Evolutionary conservation across 2,113 vertebrate species (phyloP).

Genomic region (Puffinus mauretanicus): DNA sequence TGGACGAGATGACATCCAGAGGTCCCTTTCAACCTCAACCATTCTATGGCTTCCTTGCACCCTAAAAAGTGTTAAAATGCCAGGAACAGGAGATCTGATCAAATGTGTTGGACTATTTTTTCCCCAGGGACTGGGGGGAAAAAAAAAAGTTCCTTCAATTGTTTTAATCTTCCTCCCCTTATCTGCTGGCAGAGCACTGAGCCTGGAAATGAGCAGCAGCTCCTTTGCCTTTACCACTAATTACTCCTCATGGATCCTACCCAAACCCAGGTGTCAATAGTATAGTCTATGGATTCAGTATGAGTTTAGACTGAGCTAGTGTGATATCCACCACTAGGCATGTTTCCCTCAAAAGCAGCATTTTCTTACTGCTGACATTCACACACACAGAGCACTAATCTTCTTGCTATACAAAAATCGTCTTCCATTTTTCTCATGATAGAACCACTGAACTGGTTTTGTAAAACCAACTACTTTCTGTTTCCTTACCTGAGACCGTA

Average conservation of each 20-base stretch:
- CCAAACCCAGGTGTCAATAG: neutral
- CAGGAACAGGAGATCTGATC: neutral
- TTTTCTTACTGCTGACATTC: neutral
- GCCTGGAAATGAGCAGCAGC: neutral
- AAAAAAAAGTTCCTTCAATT: neutral
- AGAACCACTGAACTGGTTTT: neutral
- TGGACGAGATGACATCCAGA: neutral
- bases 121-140: neutral
- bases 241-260: neutral
- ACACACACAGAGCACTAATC: neutral
- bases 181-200: neutral
- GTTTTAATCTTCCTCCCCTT: neutral
- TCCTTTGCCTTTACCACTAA: neutral
- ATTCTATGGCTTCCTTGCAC: neutral
- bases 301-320: neutral
- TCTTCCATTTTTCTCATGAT: neutral
- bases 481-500: neutral
- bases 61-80: neutral
- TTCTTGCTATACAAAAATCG: neutral
- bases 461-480: neutral
- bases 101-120: neutral
- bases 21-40: neutral
- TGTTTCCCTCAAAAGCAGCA: neutral
- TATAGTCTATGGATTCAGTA: neutral
- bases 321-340: neutral